Percentiles rank a stretch among this genome's conserved stretches.
Evolutionary conservation across 2,888 invertebrate genomes (phyloP).

Genomic region (Tetanocera ferruginea): DNA sequence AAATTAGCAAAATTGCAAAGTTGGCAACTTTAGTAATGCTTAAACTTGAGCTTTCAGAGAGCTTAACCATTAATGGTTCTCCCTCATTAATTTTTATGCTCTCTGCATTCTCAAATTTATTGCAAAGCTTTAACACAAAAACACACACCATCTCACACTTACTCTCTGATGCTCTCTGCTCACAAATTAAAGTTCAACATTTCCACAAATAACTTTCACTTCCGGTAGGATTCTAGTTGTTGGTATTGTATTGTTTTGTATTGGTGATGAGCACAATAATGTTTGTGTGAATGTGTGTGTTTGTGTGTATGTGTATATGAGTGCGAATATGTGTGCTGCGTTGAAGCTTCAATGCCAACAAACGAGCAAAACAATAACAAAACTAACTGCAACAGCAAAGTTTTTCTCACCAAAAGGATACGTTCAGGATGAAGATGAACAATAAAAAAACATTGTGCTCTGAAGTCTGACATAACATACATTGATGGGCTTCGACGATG

Average conservation of each 20-base stretch:
- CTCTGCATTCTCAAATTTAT: background rate
- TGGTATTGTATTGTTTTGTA: conserved; percentile 21
- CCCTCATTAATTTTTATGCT: background rate
- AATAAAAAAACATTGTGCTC: background rate
- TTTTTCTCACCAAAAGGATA: background rate
- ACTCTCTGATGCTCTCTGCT: conserved; percentile 8
- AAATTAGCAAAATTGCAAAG: background rate
- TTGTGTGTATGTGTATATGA: conserved; percentile 29
- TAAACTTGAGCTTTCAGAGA: background rate
- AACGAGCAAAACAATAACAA: conserved; percentile 44
- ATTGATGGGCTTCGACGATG: conserved; percentile 35
- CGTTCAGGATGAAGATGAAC: background rate
- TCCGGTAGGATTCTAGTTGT: conserved; percentile 52
- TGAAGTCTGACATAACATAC: conserved; percentile 18
- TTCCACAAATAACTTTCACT: conserved; percentile 47
- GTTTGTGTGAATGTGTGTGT: conserved; percentile 19
- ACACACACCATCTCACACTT: background rate
- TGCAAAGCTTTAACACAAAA: background rate
- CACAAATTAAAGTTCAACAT: conserved; percentile 18
- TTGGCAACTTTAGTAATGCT: background rate
- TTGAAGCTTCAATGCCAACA: conserved; percentile 63
- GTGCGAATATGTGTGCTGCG: conserved; percentile 44
- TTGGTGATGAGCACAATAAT: conserved; percentile 10
- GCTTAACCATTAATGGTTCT: no score
- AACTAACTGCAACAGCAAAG: conserved; percentile 38